Evolutionary conservation across 2,797 vertebrate genomes (phyloP).

Genomic region (Macroramphosus scolopax): DNA sequence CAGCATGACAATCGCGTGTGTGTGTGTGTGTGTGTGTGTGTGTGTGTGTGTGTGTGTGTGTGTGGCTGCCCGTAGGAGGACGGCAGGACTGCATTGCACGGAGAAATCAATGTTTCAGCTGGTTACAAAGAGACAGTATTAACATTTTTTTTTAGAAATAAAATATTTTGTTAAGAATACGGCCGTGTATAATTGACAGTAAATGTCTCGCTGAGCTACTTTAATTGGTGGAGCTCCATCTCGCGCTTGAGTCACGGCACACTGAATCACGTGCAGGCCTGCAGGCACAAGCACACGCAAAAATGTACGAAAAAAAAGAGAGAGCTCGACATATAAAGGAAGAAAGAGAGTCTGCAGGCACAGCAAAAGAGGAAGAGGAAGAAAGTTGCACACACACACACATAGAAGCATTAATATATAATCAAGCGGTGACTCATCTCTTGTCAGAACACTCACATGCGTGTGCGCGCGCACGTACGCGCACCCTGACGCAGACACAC

Average conservation of each 20-base stretch:
- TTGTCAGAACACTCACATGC: constrained; percentile 4
- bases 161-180: no score
- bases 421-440: constrained; percentile 1
- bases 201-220: no score
- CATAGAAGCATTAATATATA: neutral
- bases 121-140: no score
- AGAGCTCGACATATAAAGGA: neutral
- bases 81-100: neutral
- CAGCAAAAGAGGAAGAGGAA: neutral
- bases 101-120: no score
- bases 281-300: neutral
- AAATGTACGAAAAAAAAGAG: neutral
- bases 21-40: no score
- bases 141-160: no score
- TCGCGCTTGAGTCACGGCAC: constrained; percentile 13
- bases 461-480: neutral
- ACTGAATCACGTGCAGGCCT: constrained; percentile 9
- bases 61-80: no score
- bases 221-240: constrained; percentile 1
- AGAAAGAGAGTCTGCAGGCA: no score
- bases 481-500: constrained; percentile 1
- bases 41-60: no score
- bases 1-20: neutral
- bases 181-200: no score
- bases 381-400: neutral